Base-by-base conservation (phyloP, 2,113 vertebrate species). In the human region DNA sequence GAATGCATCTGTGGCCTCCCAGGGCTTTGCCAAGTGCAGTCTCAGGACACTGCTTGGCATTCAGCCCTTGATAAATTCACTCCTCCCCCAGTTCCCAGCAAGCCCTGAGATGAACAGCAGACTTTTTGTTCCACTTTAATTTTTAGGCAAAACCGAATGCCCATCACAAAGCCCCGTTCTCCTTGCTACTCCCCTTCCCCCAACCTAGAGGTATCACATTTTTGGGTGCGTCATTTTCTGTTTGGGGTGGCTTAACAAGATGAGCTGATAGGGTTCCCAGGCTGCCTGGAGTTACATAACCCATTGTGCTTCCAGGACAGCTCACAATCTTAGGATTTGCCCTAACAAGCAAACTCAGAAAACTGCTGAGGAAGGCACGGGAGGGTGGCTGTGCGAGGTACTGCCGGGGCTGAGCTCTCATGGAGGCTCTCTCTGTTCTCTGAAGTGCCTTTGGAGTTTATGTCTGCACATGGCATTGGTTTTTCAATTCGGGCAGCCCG, bases 391-490 rank as follows among this genome's bases (percentile, higher is more conserved):
- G 45, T 48, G 68, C 23, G 5, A 38, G 61, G 55, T 11, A 9
- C 72, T 61, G 40, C n/a, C 10, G 17, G 1, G 8, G 66, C 52
- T 0, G 4, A 92, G 64, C 45, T 35, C 32, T 40, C 30, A 17
- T 30, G 85, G 73, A 72, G 75, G 38, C 11, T 11, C 22, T 3
- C 64, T 32, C 17, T 55, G 61, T 27, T 20, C 40, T n/a, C 68
- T 12, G 66, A 45, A 0, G 14, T 40, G 75, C 38, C 2, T 5
- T 20, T 55, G 75, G 87, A 45, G 35, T 38, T 17, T 2, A 3
- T 1, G 25, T 57, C 66, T 89, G 96, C 92, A 45, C 97, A 98
- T 98, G 98, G 98, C 98, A 12, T 50, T 97, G 92, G 84, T 40
- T 1, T 50, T 87, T 20, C 92, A 27, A 10, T 9, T 64, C 0